Evolutionary conservation across 2,888 invertebrate genomes (phyloP).

Genomic region (Hemistola chrysoprasaria): DNA sequence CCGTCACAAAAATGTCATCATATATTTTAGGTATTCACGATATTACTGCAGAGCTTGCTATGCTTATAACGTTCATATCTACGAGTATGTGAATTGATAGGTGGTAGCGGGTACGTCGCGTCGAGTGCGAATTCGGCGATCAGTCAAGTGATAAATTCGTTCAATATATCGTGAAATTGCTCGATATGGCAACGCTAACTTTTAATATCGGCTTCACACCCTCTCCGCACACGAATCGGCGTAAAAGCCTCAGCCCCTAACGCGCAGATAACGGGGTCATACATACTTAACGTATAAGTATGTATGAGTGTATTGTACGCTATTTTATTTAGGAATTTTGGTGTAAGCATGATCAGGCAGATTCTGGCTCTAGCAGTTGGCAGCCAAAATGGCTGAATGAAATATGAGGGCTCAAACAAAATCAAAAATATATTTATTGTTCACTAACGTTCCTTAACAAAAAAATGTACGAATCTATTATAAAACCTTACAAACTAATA

Average conservation of each 20-base stretch:
- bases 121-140: constrained; percentile 49
- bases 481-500: too few species aligned
- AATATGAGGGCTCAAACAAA: too few species aligned
- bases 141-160: constrained; percentile 57
- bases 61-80: constrained; percentile 1
- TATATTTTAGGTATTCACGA: too few species aligned
- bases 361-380: too few species aligned
- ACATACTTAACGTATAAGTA: neutral
- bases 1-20: too few species aligned
- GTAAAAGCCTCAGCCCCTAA: constrained; percentile 11
- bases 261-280: constrained; percentile 3
- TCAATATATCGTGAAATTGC: constrained; percentile 61
- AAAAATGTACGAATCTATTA: too few species aligned
- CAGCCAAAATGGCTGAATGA: too few species aligned
- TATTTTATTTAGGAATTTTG: too few species aligned
- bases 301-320: too few species aligned
- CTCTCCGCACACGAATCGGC: constrained; percentile 4
- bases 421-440: too few species aligned
- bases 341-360: too few species aligned
- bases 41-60: neutral
- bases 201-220: constrained; percentile 27
- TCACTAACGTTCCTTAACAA: too few species aligned
- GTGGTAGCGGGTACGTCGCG: constrained; percentile 22
- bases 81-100: constrained; percentile 5
- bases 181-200: constrained; percentile 44